phyloP scores from a whole-genome alignment of 2,797 vertebrate species.

The Gorsachius magnificus region DNA sequence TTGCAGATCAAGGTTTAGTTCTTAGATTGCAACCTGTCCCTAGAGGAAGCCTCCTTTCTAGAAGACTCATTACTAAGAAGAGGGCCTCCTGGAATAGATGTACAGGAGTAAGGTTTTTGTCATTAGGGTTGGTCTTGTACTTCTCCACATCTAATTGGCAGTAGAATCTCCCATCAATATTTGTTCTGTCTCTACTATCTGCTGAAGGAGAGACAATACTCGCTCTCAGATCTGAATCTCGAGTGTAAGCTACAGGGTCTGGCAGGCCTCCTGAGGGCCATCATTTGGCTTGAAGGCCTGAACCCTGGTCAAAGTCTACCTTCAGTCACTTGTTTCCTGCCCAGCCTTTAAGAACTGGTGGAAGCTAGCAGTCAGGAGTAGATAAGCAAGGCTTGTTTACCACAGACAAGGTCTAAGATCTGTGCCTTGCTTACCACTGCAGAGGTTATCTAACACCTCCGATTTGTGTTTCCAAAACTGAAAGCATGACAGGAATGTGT shows the following conservation, averaged over 20 bases:
- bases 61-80: neutral
- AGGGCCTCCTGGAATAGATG: neutral
- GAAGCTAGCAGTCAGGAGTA: neutral
- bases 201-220: neutral
- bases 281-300: neutral
- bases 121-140: neutral
- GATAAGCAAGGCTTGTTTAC: slow-evolving; percentile 36
- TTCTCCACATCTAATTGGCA: neutral
- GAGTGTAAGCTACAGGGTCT: neutral
- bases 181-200: neutral
- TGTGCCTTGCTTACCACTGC: neutral
- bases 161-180: neutral
- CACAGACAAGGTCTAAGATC: neutral
- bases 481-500: neutral
- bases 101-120: neutral
- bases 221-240: neutral
- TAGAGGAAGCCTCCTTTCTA: neutral
- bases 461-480: slow-evolving; percentile 2
- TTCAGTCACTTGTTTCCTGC: neutral
- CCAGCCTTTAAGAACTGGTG: neutral
- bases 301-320: neutral
- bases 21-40: slow-evolving; percentile 29
- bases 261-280: neutral
- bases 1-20: neutral
- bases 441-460: neutral